Evolutionary conservation across 2,797 vertebrate genomes (phyloP).

Genomic region (Chrysolophus pictus): DNA sequence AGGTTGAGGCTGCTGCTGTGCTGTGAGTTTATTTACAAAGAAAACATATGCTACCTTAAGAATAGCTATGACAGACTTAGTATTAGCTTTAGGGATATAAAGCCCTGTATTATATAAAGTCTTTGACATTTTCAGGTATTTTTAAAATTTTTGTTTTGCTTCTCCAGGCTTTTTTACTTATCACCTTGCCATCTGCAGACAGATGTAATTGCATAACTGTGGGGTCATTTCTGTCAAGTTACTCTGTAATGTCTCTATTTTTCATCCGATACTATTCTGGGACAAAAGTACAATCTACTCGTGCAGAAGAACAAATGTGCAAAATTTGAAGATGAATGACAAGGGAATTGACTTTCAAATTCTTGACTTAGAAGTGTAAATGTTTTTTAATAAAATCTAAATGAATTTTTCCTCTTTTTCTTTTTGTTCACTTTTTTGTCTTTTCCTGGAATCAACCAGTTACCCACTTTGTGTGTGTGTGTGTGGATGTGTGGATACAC

Average conservation of each 20-base stretch:
- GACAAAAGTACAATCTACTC: not conserved
- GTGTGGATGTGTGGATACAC: no score
- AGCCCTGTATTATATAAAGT: not conserved
- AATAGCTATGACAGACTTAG: not conserved
- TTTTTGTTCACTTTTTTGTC: not conserved
- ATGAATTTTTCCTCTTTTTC: not conserved
- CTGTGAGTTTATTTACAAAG: not conserved
- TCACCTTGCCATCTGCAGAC: not conserved
- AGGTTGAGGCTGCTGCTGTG: fast-evolving
- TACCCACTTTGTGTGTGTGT: not conserved
- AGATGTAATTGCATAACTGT: not conserved
- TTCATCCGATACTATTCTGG: not conserved
- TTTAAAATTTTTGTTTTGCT: not conserved
- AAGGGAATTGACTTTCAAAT: not conserved
- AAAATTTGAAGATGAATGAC: not conserved
- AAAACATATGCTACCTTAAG: not conserved
- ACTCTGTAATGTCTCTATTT: conserved; percentile 1
- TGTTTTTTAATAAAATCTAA: conserved; percentile 12
- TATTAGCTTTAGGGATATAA: not conserved
- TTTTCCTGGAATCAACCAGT: not conserved
- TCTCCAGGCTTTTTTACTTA: not conserved
- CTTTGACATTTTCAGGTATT: not conserved
- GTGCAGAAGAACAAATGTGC: not conserved
- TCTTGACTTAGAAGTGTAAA: conserved; percentile 23
- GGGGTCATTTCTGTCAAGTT: conserved; percentile 27